Evolutionary conservation across 2,888 invertebrate genomes (phyloP), one percentile per base, ranked within the genome.

Genomic region (Fissipunctia ypsillon): DNA sequence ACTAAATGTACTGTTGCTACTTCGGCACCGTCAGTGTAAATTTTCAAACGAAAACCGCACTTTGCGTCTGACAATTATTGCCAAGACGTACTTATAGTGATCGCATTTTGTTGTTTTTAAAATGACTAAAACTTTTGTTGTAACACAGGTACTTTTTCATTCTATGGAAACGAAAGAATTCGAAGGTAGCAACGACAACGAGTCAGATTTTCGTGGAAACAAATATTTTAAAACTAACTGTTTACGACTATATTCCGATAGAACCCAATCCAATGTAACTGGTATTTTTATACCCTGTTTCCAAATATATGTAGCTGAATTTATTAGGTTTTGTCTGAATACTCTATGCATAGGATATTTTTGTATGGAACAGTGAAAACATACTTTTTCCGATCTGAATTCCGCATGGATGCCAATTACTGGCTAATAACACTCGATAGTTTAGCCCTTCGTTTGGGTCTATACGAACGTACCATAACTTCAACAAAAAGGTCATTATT

Each of bases 261-360:
- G 43, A 10, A 73, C 45, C 73, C 80, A 76, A 79, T 76, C 43
- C 63, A 22, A 57, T 25, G 50, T 64, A 43, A 57, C 50, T 14
- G 16, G 2, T 31, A 22, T n/a, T 72, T 72, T 78, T 78, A 61
- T 63, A 61, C 57, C 63, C 28, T 54, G 61, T 35, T 57, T 38
- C 19, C 61, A 64, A 50, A 38, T 72, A 50, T 14, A 38, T 72
- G 45, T 14, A n/a, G 7, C n/a, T 22, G 41, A 72, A 61, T 78
- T 78, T 76, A 72, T 71, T 54, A 12, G 3, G 3, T 31, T 4
- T 45, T 25, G 48, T 22, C 38, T 43, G 68, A 59, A 50, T 76
- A 63, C n/a, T 19, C 31, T 72, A 78, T 71, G 60, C 60, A 48
- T 41, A 43, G 31, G 19, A 56, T 31, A 38, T 56, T 57, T 56